Evolutionary conservation across 2,888 invertebrate genomes (phyloP).

Genomic region (Aleiodes testaceus): DNA sequence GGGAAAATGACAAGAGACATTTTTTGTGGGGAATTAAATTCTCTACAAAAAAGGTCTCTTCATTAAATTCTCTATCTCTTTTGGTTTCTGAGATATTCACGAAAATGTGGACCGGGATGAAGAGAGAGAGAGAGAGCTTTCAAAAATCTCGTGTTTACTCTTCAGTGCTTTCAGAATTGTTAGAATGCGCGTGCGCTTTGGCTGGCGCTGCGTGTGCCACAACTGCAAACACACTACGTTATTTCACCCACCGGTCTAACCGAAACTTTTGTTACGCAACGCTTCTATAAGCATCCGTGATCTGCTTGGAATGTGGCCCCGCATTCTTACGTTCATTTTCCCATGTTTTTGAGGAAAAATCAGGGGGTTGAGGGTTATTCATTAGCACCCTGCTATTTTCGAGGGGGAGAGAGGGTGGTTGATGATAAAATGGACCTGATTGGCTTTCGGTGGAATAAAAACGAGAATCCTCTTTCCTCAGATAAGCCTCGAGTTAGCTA

Average conservation of each 20-base stretch:
- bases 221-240: constrained; percentile 50
- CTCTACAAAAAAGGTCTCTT: too few relatives aligned
- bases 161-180: not conserved
- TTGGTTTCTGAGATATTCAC: too few relatives aligned
- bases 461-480: not conserved
- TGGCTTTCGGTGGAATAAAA: too few relatives aligned
- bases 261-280: constrained; percentile 66
- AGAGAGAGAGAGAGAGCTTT: too few relatives aligned
- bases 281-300: constrained; percentile 72
- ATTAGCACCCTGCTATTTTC: too few relatives aligned
- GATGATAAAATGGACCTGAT: too few relatives aligned
- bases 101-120: too few relatives aligned
- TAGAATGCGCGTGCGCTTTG: constrained; percentile 10
- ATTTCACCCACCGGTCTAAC: constrained; percentile 59
- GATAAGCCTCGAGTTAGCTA: constrained; percentile 15
- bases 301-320: constrained; percentile 68
- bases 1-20: too few relatives aligned
- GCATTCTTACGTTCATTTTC: constrained; percentile 31
- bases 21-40: too few relatives aligned
- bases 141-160: not conserved
- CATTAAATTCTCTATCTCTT: too few relatives aligned
- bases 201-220: constrained; percentile 31
- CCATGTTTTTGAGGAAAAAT: not conserved
- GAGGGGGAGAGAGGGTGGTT: too few relatives aligned
- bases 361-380: too few relatives aligned